These are phyloP conservation scores for Meloidogyne chitwoodi DNA, from an alignment of 1,140 invertebrate genomes.

Conservation along the genomic window DNA sequence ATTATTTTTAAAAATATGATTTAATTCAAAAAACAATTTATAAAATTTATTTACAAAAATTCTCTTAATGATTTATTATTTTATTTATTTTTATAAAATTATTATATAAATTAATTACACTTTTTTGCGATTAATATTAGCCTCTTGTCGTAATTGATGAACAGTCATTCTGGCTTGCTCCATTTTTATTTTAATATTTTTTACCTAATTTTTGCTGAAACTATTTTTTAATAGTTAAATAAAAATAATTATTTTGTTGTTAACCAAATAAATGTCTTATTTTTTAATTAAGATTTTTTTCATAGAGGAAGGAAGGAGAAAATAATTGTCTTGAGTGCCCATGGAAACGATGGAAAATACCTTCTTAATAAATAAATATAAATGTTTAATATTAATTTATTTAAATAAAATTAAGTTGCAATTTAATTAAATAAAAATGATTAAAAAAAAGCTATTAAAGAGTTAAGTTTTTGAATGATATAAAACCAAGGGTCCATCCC, in stretches of 20 bases:
- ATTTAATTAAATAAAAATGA: too few relatives aligned
- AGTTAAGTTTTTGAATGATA: too few relatives aligned
- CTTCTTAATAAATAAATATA: too few relatives aligned
- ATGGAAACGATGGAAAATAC: background rate
- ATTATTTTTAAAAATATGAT: too few relatives aligned
- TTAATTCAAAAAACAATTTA: too few relatives aligned
- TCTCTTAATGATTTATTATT: too few relatives aligned
- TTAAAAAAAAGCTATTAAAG: too few relatives aligned
- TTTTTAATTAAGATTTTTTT: background rate
- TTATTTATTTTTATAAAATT: too few relatives aligned
- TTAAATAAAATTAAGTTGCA: too few relatives aligned
- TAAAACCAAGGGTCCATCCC: too few relatives aligned
- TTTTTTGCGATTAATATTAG: slow-evolving; percentile 16
- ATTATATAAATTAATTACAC: slow-evolving; percentile 1
- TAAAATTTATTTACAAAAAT: too few relatives aligned
- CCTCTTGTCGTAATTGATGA: slow-evolving; percentile 18
- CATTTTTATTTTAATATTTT: background rate
- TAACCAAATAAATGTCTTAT: background rate
- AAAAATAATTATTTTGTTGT: background rate
- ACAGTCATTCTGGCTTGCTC: slow-evolving; percentile 14
- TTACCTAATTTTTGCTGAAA: background rate
- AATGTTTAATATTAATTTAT: too few relatives aligned
- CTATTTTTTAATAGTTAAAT: background rate
- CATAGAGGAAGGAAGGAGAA: background rate
- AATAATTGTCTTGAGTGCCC: background rate